These are phyloP conservation scores for Rousettus madagascariensis DNA, from an alignment of 2,797 vertebrate genomes.

Conservation along the genomic window DNA sequence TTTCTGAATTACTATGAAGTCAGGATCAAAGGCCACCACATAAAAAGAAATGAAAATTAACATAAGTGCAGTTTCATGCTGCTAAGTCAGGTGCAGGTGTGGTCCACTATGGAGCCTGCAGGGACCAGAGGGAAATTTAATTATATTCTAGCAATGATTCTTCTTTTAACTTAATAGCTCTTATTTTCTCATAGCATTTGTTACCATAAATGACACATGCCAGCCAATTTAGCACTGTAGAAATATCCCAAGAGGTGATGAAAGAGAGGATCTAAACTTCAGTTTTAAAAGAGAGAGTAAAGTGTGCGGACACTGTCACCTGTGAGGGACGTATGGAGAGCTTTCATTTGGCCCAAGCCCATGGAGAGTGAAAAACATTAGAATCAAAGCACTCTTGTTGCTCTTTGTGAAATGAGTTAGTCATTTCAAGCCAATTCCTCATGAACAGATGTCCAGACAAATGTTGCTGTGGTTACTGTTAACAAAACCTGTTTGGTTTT, in stretches of 20 bases:
- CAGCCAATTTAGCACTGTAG: not conserved
- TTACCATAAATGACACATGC: not conserved
- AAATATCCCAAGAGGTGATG: not conserved
- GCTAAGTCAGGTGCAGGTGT: not conserved
- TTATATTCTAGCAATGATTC: not conserved
- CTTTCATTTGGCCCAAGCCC: not conserved
- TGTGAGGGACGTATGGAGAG: not conserved
- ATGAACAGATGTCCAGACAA: slow-evolving; percentile 27
- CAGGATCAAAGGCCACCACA: not conserved
- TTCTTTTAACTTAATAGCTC: slow-evolving; percentile 6
- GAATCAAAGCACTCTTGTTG: slow-evolving; percentile 27
- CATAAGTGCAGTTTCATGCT: not conserved
- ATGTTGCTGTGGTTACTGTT: slow-evolving; percentile 45
- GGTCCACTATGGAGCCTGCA: not conserved
- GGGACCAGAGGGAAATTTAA: slow-evolving; percentile 8
- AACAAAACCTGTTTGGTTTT: slow-evolving; percentile 48
- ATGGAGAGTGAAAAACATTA: not conserved
- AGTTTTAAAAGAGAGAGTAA: slow-evolving; percentile 2
- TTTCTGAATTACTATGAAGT: not conserved
- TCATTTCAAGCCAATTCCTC: slow-evolving; percentile 52
- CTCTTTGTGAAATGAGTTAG: slow-evolving; percentile 9
- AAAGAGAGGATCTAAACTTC: not conserved
- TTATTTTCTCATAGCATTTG: not conserved
- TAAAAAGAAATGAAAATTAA: slow-evolving; percentile 6
- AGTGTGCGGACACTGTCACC: slow-evolving; percentile 3